These are phyloP conservation scores for Ciconia boyciana DNA, from an alignment of 2,113 vertebrate genomes.

Conservation along the genomic window DNA sequence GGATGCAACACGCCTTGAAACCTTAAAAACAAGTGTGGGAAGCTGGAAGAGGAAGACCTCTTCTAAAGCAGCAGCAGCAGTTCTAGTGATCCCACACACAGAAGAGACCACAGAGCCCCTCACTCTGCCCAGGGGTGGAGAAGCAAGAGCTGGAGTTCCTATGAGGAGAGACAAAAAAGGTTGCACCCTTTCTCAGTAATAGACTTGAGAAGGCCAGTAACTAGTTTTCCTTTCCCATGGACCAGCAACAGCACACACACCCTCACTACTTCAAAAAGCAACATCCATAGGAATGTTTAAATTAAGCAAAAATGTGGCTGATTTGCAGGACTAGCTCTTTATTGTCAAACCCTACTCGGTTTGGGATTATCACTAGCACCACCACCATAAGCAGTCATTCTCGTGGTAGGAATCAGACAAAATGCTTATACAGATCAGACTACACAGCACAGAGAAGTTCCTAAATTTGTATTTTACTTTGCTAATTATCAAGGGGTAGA, in stretches of 20 bases:
- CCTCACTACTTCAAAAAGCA: neutral
- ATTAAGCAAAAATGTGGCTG: neutral
- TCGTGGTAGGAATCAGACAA: neutral
- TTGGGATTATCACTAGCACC: neutral
- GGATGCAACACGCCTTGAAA: neutral
- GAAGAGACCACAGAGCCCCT: neutral
- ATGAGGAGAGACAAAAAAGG: neutral
- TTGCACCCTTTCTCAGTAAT: neutral
- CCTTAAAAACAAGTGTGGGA: fast-evolving
- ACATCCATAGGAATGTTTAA: neutral
- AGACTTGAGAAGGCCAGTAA: neutral
- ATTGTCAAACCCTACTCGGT: neutral
- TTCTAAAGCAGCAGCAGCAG: neutral
- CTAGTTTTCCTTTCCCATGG: neutral
- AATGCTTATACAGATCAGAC: neutral
- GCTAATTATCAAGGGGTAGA: neutral
- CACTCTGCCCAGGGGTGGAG: neutral
- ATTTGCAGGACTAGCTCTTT: neutral
- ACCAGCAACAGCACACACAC: neutral
- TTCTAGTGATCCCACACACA: neutral
- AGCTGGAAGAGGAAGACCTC: neutral
- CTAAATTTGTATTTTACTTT: neutral
- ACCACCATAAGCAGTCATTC: neutral
- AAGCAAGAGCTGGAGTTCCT: neutral
- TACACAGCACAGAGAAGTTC: neutral